A percentile compares a stretch with the other conserved stretches of the same genome.
phyloP scores from a whole-genome alignment of 2,888 invertebrate genomes.

The Drosophila flavopinicola region DNA sequence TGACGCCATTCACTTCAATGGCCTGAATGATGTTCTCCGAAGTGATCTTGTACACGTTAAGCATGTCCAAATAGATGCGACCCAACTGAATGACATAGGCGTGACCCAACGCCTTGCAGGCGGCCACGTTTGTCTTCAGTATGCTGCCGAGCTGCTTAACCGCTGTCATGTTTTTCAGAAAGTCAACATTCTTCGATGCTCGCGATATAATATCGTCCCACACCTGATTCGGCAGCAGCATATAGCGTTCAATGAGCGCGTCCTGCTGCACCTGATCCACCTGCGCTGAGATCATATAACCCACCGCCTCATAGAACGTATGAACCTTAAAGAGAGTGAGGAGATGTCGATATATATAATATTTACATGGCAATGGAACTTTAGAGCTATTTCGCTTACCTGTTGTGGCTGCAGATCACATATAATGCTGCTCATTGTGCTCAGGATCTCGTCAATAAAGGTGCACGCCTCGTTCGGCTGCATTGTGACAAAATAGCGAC shows the following conservation, averaged over 20 bases:
- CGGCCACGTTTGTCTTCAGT: constrained; percentile 98
- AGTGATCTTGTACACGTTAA: constrained; percentile 99
- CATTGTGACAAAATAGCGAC: constrained; percentile 97
- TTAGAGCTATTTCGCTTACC: constrained; percentile 85
- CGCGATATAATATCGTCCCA: constrained; percentile 99
- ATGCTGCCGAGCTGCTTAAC: constrained; percentile 99
- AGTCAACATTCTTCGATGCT: constrained; percentile 98
- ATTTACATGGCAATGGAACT: background rate
- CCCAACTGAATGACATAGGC: constrained; percentile 97
- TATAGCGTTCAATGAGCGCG: constrained; percentile 97
- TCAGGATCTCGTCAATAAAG: constrained; percentile 99
- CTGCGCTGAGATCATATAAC: constrained; percentile 99
- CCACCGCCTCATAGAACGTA: constrained; percentile 99
- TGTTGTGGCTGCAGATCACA: constrained; percentile 99
- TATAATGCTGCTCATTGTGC: constrained; percentile 97
- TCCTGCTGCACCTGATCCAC: constrained; percentile 96
- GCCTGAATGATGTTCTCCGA: constrained; percentile 97
- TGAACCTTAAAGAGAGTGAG: constrained; percentile 86
- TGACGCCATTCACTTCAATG: constrained; percentile 96
- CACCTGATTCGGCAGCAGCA: constrained; percentile 97
- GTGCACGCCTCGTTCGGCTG: constrained; percentile 98
- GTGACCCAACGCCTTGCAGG: constrained; percentile 99
- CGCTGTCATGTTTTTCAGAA: constrained; percentile 97
- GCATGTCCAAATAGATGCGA: constrained; percentile 98
- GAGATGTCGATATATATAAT: background rate